These are phyloP conservation scores for Tetramorium bicarinatum DNA, from an alignment of 2,888 invertebrate genomes.

Conservation along the genomic window DNA sequence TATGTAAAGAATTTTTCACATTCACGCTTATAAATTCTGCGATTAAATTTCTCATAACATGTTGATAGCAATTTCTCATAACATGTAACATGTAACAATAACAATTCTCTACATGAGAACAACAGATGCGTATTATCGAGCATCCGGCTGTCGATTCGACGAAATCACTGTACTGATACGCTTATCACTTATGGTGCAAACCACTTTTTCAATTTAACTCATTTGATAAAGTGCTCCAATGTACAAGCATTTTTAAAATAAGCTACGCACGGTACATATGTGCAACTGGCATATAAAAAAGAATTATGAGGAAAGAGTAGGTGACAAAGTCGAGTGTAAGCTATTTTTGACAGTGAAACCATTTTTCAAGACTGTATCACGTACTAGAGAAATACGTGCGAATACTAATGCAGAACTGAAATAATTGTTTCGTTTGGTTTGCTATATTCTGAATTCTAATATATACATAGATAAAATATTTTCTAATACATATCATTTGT, in stretches of 20 bases:
- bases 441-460: background rate
- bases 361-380: slow-evolving; percentile 44
- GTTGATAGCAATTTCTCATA: background rate
- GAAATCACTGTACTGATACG: slow-evolving; percentile 1
- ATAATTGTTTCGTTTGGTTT: background rate
- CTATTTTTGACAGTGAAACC: slow-evolving; percentile 45
- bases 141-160: background rate
- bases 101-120: background rate
- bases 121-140: background rate
- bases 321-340: slow-evolving; percentile 33
- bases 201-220: background rate
- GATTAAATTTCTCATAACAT: background rate
- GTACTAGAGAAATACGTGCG: background rate
- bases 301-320: slow-evolving; percentile 47
- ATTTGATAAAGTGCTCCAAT: slow-evolving; percentile 5
- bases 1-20: background rate
- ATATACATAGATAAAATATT: background rate
- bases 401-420: slow-evolving; percentile 12
- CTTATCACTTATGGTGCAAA: background rate
- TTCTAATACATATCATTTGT: background rate
- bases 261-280: background rate
- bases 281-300: slow-evolving; percentile 38
- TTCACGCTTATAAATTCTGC: background rate
- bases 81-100: background rate
- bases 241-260: slow-evolving; percentile 18